phyloP scores from a whole-genome alignment of 2,797 vertebrate species.

The Manis crassicaudata region DNA sequence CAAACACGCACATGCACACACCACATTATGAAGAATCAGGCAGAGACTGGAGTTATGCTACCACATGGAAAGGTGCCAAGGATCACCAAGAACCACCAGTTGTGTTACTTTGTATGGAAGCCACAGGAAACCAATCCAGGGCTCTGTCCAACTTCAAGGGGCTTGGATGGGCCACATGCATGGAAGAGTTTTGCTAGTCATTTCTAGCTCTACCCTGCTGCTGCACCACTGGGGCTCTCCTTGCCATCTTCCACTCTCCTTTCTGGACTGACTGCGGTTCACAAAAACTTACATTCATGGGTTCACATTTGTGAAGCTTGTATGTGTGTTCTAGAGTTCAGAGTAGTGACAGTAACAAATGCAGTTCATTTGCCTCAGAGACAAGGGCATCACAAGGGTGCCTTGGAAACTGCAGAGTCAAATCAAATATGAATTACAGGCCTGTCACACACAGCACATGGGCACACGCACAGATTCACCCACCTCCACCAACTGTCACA shows the following conservation, averaged over 20 bases:
- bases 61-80: neutral
- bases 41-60: neutral
- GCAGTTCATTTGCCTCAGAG: neutral
- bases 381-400: neutral
- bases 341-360: neutral
- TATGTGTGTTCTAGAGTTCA: neutral
- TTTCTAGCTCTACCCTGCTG: neutral
- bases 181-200: accelerated
- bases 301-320: accelerated
- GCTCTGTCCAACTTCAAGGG: too few species aligned
- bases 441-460: neutral
- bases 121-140: neutral
- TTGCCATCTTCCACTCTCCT: accelerated
- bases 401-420: neutral
- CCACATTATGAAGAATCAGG: neutral
- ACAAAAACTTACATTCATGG: neutral
- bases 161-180: neutral
- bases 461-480: accelerated
- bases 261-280: neutral
- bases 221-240: accelerated
- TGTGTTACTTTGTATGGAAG: neutral
- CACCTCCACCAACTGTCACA: neutral
- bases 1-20: neutral
- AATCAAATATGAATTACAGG: neutral
- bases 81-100: neutral